A percentile compares a stretch with the other conserved stretches of the same genome.
These are phyloP conservation scores for Eilema sororculum DNA, from an alignment of 2,888 invertebrate genomes.

Conservation along the genomic window DNA sequence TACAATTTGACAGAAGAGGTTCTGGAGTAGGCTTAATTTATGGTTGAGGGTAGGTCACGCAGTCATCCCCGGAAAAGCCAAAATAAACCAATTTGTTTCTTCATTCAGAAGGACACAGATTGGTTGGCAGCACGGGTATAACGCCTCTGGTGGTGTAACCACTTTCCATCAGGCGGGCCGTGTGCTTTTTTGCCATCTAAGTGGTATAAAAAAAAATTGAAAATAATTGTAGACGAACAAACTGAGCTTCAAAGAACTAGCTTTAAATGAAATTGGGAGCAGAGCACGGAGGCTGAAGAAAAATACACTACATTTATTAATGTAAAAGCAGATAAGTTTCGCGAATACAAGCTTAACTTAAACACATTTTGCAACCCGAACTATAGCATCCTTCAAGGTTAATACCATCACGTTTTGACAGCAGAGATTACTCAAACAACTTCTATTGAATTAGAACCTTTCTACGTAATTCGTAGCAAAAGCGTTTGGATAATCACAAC, in stretches of 20 bases:
- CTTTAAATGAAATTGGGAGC: neutral
- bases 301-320: neutral
- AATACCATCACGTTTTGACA: constrained; percentile 30
- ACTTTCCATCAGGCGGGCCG: no score
- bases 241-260: no score
- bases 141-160: no score
- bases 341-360: neutral
- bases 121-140: no score
- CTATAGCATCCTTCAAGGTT: neutral
- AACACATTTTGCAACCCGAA: neutral
- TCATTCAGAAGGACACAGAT: no score
- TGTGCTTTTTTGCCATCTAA: no score
- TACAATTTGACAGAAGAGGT: no score
- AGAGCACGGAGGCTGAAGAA: neutral
- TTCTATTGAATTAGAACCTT: constrained; percentile 46
- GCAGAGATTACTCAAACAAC: constrained; percentile 46
- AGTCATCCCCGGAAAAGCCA: neutral
- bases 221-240: no score
- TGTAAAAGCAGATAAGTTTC: neutral
- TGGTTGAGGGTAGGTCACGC: no score
- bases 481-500: constrained; percentile 51
- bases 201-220: no score
- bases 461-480: constrained; percentile 40
- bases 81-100: neutral
- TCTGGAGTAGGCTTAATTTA: no score